Evolutionary conservation across 2,888 invertebrate species (phyloP), one percentile per base, ranked within the genome.

Genomic region (Muscina levida): DNA sequence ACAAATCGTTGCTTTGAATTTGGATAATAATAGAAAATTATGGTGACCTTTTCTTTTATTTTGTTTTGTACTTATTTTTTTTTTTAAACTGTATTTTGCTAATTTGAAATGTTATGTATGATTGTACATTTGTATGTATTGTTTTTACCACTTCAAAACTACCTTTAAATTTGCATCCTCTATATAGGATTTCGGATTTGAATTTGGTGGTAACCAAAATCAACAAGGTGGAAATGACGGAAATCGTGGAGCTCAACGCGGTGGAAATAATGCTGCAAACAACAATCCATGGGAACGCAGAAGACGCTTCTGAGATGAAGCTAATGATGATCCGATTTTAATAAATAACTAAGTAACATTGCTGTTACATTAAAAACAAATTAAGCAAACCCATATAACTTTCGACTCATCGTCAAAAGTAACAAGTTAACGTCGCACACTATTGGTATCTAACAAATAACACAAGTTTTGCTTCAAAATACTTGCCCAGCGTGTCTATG

Each of bases 141-240:
- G 51, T 65, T 79, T 82, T 82, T 81, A 81, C 81, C 71, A 77
- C 77, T 74, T 77, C 81, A 81, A 81, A 81, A 51, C 71, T 77
- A 81, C 74, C 77, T 77, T 80, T 82, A 80, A 82, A 80, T 82
- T 79, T 82, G 77, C 77, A 77, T 79, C 74, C 79, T 82, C 57
- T 72, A 79, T 80, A 77, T 82, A 76, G 79, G 79, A 82, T 72
- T 79, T 81, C 77, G 77, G 86, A 85, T 89, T 89, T 89, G 89
- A 90, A 84, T 89, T 89, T 88, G 89, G 87, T 84, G 88, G 87
- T 86, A 89, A 89, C 87, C 89, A 89, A 86, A 89, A 88, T 87
- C 89, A 88, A 88, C 89, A 87, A 87, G 88, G 88, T 85, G 88
- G 88, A 77, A 86, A 84, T 77, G 83, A 85, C 81, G 83, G 82